Conservation (phyloP, 2,113 vertebrate genomes). For the Ptilorrhoa leucosticta region DNA sequence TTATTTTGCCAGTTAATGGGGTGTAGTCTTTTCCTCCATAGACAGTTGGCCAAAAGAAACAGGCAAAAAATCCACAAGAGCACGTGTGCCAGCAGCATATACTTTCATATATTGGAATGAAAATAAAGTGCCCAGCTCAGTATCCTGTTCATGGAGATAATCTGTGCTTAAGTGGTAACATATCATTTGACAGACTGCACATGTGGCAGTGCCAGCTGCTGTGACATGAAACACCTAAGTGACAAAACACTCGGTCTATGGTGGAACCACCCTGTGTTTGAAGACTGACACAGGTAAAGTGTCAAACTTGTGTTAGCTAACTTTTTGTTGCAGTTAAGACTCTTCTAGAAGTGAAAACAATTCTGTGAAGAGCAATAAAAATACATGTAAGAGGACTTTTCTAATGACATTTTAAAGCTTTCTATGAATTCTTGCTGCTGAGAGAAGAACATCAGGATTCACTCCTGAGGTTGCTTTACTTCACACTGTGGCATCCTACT, state of each 20-base stretch:
- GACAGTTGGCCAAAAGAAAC: neutral
- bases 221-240: neutral
- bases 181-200: neutral
- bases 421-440: neutral
- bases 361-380: neutral
- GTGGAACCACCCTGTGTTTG: neutral
- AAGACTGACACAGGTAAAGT: neutral
- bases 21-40: neutral
- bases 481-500: neutral
- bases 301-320: neutral
- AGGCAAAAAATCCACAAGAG: neutral
- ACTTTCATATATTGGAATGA: neutral
- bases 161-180: neutral
- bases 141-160: neutral
- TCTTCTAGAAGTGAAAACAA: neutral
- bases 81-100: rapidly evolving
- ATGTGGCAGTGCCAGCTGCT: neutral
- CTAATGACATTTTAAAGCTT: neutral
- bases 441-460: neutral
- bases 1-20: neutral
- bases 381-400: neutral
- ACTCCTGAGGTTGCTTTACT: neutral
- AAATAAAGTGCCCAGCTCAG: neutral
- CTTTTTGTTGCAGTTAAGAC: neutral
- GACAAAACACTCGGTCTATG: neutral